phyloP scores from a whole-genome alignment of 1,140 invertebrate species.

The Drosophila melanogaster region Release_6_plus_ISO1_MT NT_033777.3:28673501-28674000 shows the following conservation, averaged over 20 bases:
- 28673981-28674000: constrained; percentile 43
- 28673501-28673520: constrained; percentile 79
- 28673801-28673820: constrained; percentile 59
- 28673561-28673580: constrained; percentile 46
- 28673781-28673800: constrained; percentile 36
- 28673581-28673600: constrained; percentile 77
- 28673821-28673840: constrained; percentile 15
- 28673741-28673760: constrained; percentile 18
- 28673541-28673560: constrained; percentile 61
- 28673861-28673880: constrained; percentile 61
- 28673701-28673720: constrained; percentile 20
- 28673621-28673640: constrained; percentile 73
- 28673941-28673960: constrained; percentile 30
- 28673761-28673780: constrained; percentile 76
- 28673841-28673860: constrained; percentile 59
- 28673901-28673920: constrained; percentile 30
- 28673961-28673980: constrained; percentile 31
- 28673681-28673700: constrained; percentile 24
- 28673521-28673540: constrained; percentile 64
- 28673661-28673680: constrained; percentile 52
- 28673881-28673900: constrained; percentile 28
- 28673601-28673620: constrained; percentile 34
- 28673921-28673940: constrained; percentile 8
- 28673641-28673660: constrained; percentile 62
- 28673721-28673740: constrained; percentile 41